phyloP scores from a whole-genome alignment of 2,888 invertebrate genomes.

The Agrochola lychnidis region DNA sequence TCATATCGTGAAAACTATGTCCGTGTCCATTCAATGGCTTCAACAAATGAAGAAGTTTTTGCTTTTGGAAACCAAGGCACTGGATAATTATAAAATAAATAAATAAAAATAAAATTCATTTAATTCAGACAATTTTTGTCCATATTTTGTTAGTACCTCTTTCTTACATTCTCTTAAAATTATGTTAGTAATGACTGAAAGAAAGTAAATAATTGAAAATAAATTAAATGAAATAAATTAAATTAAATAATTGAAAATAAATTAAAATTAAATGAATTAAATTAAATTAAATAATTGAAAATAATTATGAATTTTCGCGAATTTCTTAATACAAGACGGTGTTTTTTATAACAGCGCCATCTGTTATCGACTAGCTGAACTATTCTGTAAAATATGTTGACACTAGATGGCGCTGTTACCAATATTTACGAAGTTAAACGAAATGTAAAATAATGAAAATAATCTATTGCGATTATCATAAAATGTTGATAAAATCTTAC shows the following conservation, averaged over 20 bases:
- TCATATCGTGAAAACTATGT: neutral
- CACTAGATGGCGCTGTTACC: slow-evolving; percentile 29
- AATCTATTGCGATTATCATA: neutral
- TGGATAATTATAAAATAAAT: too few relatives aligned
- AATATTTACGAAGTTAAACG: neutral
- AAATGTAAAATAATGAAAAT: neutral
- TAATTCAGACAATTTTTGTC: too few relatives aligned
- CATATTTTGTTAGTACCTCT: too few relatives aligned
- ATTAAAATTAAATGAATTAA: too few relatives aligned
- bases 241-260: too few relatives aligned
- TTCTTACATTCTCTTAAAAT: too few relatives aligned
- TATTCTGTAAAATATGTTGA: neutral
- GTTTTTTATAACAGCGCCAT: slow-evolving; percentile 27
- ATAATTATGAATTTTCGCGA: neutral
- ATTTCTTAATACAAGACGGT: neutral
- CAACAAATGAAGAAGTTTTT: neutral
- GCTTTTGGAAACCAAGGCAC: neutral
- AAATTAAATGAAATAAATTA: too few relatives aligned
- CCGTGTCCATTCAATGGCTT: neutral
- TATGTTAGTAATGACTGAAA: too few relatives aligned
- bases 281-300: too few relatives aligned
- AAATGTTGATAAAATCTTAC: neutral
- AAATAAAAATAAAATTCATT: too few relatives aligned
- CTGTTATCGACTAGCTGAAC: neutral
- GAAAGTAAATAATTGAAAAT: too few relatives aligned